Evolutionary conservation across 2,888 invertebrate genomes (phyloP).

Genomic region (Melipona bicolor): DNA sequence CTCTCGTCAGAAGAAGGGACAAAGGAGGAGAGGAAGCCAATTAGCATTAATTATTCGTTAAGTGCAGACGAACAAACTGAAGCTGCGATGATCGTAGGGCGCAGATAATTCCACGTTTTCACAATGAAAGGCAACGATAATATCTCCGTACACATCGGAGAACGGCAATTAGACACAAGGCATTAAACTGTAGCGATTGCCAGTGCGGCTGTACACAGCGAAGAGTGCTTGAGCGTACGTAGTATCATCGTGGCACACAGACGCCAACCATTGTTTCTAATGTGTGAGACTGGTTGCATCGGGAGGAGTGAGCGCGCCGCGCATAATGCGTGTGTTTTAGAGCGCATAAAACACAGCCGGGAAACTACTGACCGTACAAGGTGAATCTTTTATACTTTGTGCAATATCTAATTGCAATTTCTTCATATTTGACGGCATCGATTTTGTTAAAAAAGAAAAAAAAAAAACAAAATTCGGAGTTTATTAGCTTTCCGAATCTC

Average conservation of each 20-base stretch:
- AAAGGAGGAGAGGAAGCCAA: slow-evolving; percentile 37
- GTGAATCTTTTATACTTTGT: slow-evolving; percentile 21
- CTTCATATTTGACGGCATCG: neutral
- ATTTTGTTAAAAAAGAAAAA: too few relatives aligned
- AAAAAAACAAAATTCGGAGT: too few relatives aligned
- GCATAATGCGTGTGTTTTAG: slow-evolving; percentile 83
- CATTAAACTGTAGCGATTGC: slow-evolving; percentile 61
- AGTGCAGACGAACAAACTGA: slow-evolving; percentile 39
- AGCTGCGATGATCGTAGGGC: slow-evolving; percentile 54
- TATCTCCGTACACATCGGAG: slow-evolving; percentile 57
- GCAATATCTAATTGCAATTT: neutral
- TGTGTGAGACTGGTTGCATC: slow-evolving; percentile 50
- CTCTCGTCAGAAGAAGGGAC: neutral
- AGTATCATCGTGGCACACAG: slow-evolving; percentile 8
- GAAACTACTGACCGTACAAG: slow-evolving; percentile 77
- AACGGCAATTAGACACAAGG: slow-evolving; percentile 67
- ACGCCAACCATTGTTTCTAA: slow-evolving; percentile 41
- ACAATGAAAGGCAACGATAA: slow-evolving; percentile 64
- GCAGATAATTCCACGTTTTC: slow-evolving; percentile 74
- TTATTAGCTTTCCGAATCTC: neutral
- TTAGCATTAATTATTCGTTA: slow-evolving; percentile 65
- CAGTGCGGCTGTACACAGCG: slow-evolving; percentile 22
- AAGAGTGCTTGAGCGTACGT: neutral
- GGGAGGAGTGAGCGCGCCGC: slow-evolving; percentile 74
- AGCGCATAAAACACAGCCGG: slow-evolving; percentile 79